Conservation (phyloP, 2,113 vertebrate genomes). For the Calypte anna region DNA sequence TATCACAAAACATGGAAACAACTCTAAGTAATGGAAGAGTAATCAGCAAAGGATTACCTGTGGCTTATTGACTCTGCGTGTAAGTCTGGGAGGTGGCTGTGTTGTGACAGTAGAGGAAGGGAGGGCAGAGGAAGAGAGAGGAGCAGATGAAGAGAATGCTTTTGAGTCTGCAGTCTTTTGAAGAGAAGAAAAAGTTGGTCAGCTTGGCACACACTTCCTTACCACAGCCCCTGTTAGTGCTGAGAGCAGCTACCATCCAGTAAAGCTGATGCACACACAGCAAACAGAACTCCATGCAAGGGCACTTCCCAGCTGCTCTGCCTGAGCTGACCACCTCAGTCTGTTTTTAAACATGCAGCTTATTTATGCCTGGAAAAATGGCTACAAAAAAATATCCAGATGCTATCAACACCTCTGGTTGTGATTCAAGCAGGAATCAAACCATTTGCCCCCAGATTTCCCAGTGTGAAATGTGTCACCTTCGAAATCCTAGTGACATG, state of each 20-base stretch:
- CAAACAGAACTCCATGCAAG: conserved; percentile 59
- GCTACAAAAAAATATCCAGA: background rate
- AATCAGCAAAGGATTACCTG: conserved; percentile 71
- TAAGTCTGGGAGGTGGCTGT: conserved; percentile 71
- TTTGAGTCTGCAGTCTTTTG: conserved; percentile 72
- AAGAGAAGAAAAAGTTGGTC: conserved; percentile 70
- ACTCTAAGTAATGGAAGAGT: conserved; percentile 8
- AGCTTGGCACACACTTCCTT: conserved; percentile 32
- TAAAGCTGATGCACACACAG: conserved; percentile 34
- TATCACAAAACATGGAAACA: background rate
- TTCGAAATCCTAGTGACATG: background rate
- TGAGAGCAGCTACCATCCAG: conserved; percentile 9
- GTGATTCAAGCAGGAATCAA: conserved; percentile 21
- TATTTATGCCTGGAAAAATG: conserved; percentile 8
- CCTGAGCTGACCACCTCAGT: background rate
- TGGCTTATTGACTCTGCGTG: conserved; percentile 66
- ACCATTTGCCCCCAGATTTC: background rate
- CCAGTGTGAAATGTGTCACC: conserved; percentile 25
- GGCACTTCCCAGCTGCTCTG: background rate
- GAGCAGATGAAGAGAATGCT: conserved; percentile 65
- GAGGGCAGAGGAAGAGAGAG: conserved; percentile 68
- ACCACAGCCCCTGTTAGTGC: background rate
- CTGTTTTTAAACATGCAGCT: conserved; percentile 29
- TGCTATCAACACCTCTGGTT: background rate
- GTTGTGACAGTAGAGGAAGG: conserved; percentile 73